phyloP scores from a whole-genome alignment of 2,113 vertebrate species.

The Pica pica region DNA sequence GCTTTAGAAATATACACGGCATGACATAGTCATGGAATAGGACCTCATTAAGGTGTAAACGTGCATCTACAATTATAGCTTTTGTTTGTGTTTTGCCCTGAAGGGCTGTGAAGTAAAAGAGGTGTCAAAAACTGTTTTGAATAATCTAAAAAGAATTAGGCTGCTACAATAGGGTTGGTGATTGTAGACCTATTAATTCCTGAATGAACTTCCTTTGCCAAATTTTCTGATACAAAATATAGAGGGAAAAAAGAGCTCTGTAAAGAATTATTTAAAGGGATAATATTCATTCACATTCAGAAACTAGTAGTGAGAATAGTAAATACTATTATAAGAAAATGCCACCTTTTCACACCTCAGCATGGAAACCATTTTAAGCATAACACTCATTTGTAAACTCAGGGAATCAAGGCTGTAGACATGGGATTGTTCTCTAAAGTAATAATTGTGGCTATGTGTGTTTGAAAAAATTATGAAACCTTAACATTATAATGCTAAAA shows the following conservation, averaged over 20 bases:
- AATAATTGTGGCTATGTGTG: not conserved
- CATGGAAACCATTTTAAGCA: not conserved
- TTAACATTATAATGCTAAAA: not conserved
- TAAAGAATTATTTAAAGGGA: not conserved
- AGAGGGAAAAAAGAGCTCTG: not conserved
- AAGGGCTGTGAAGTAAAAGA: not conserved
- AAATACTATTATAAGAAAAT: not conserved
- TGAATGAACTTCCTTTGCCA: not conserved
- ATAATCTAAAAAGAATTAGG: not conserved
- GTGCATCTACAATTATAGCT: not conserved
- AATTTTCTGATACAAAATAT: not conserved
- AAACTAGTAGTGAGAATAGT: not conserved
- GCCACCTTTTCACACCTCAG: not conserved
- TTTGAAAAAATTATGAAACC: not conserved
- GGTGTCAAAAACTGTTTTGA: not conserved
- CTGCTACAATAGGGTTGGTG: not conserved
- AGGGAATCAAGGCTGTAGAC: not conserved
- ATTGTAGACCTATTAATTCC: not conserved
- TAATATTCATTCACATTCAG: not conserved
- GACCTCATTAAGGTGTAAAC: not conserved
- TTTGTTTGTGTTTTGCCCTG: not conserved
- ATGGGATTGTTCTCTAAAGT: not conserved
- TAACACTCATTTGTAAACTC: not conserved
- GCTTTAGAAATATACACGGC: not conserved
- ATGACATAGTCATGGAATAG: not conserved